These are phyloP conservation scores for Sceloporus undulatus DNA, from an alignment of 2,113 vertebrate species.

Conservation along the genomic window DNA sequence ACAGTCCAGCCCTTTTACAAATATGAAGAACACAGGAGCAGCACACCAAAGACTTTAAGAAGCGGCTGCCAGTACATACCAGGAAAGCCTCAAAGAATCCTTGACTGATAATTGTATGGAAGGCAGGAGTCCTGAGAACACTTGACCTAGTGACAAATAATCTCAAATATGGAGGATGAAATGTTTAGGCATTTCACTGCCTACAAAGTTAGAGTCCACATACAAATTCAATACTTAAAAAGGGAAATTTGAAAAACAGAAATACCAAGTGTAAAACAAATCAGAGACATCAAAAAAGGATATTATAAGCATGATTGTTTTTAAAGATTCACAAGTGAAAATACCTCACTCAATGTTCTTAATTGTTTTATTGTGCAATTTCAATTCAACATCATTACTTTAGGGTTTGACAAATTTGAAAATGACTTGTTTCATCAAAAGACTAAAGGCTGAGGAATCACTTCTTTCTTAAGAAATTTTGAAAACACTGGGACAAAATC, in stretches of 20 bases:
- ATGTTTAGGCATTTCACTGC: neutral
- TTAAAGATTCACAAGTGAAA: neutral
- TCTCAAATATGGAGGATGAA: too few species aligned
- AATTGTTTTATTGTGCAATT: neutral
- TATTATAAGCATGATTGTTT: neutral
- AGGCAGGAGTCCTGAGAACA: neutral
- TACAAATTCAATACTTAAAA: neutral
- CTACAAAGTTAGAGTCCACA: neutral
- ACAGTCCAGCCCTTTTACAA: neutral
- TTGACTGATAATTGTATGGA: too few species aligned
- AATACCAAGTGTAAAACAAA: neutral
- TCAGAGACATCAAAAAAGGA: neutral
- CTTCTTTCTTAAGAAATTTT: neutral
- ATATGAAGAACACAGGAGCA: neutral
- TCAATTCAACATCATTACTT: neutral
- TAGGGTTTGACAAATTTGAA: neutral
- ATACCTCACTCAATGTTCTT: neutral
- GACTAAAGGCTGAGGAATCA: neutral
- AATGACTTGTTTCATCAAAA: neutral
- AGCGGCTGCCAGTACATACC: neutral
- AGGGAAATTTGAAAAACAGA: neutral
- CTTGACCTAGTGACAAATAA: neutral
- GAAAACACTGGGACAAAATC: neutral
- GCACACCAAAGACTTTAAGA: neutral
- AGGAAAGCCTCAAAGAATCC: neutral